Evolutionary conservation across 2,113 vertebrate genomes (phyloP), one percentile per base, ranked within the genome.

Genomic region (Miniopterus natalensis): DNA sequence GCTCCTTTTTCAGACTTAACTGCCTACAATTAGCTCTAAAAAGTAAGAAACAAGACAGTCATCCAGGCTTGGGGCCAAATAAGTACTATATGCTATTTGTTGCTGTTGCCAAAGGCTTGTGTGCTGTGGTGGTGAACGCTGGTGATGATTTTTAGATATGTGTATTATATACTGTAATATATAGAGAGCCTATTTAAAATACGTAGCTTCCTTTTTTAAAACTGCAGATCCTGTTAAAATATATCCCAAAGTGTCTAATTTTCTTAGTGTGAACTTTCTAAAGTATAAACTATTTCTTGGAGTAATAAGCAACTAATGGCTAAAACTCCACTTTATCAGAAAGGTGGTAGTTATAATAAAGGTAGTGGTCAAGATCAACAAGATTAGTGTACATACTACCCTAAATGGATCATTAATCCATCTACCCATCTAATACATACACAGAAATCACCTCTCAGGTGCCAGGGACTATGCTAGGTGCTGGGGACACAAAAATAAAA

Each of bases 1-100:
- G 36, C 27, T 88, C 53, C 49, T 88, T 75, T 93, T 93, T 70
- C 87, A 86, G 47, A 79, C 78, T 25, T 88, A 86, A 66, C n/a
- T 80, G 59, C 55, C 65, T 87, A 88, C 20, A 83, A 29, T 75
- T 66, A 87, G 49, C 55, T 92, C 73, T 3, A 40, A 79, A 79
- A 57, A 79, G 27, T 18, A 81, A 65, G 29, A 45, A 63, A 61
- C 57, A 31, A 27, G 27, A 63, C 57, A 63, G 40, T 83, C 57
- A 63, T 47, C 42, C 49, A 40, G 53, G 71, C 20, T 21, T 65
- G 5, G 78, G 20, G 20, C 53, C 10, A 0, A 17, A 29, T 51
- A 61, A 74, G 61, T 61, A 45, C 57, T 31, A 42, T 70, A 66
- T 55, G 27, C 20, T 83, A 8, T 70, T 65, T 36, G 55, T 6